A percentile compares a stretch with the other conserved stretches of the same genome.
Conservation (phyloP, 2,888 invertebrate genomes). For the Amphiduros pacificus region DNA sequence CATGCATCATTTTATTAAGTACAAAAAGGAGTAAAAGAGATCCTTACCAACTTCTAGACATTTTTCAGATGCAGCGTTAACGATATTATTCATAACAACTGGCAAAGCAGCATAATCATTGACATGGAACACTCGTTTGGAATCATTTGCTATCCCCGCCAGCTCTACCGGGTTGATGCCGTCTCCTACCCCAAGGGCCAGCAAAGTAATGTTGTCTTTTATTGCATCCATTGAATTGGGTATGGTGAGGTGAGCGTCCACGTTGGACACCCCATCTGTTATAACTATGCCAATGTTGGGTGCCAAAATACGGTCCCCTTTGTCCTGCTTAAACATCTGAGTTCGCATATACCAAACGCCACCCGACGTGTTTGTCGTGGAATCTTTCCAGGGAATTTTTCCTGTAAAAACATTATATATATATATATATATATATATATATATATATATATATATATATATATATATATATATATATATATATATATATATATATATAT, state of each 20-base stretch:
- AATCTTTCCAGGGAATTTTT: conserved; percentile 4
- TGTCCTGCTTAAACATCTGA: conserved; percentile 3
- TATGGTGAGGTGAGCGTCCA: not conserved
- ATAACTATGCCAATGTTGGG: conserved; percentile 15
- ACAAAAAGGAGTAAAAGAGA: too few species aligned
- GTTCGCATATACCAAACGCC: conserved; percentile 17
- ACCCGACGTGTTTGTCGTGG: conserved; percentile 26
- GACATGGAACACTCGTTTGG: conserved; percentile 37
- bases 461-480: too few species aligned
- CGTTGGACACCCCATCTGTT: conserved; percentile 13
- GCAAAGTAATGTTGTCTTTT: not conserved
- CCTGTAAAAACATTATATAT: too few species aligned
- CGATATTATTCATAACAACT: too few species aligned
- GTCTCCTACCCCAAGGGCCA: conserved; percentile 9
- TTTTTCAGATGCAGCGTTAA: too few species aligned
- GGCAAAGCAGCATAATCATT: conserved; percentile 36
- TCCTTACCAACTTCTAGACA: too few species aligned
- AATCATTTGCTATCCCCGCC: conserved; percentile 30
- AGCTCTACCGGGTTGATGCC: conserved; percentile 14
- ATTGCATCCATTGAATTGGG: conserved; percentile 1
- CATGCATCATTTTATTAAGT: too few species aligned
- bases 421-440: too few species aligned
- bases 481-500: too few species aligned
- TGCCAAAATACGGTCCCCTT: conserved; percentile 5
- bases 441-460: too few species aligned